Conservation (phyloP, 2,113 vertebrate species). For the Peucedramus taeniatus region DNA sequence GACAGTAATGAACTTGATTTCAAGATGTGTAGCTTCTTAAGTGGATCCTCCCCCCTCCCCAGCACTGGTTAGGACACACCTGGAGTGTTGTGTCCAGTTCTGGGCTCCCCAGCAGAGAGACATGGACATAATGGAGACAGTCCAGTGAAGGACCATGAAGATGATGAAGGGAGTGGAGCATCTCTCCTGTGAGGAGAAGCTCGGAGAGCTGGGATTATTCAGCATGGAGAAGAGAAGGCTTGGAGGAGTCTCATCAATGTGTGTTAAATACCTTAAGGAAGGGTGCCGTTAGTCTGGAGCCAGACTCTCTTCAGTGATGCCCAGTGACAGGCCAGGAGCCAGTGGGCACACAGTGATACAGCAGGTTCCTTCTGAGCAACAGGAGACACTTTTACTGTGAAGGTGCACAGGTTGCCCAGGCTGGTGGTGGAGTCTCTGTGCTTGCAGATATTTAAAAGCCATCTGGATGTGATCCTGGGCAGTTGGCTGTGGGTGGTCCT, state of each 20-base stretch:
- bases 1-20: not conserved
- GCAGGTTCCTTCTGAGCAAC: not conserved
- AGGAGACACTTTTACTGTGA: not conserved
- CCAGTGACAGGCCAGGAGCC: not conserved
- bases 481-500: not conserved
- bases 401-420: not conserved
- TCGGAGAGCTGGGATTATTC: not conserved
- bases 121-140: not conserved
- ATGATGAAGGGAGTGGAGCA: not conserved
- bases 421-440: not conserved
- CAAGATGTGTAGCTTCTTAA: not conserved
- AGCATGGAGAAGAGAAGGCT: not conserved
- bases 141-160: not conserved
- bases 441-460: not conserved
- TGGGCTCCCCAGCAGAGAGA: not conserved
- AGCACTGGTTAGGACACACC: not conserved
- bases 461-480: not conserved
- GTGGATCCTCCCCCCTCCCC: not conserved
- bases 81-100: not conserved
- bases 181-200: not conserved
- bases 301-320: not conserved
- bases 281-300: not conserved
- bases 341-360: not conserved
- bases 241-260: not conserved
- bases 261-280: not conserved